Conservation (phyloP, 1,140 invertebrate species). For the Drosophila quadrilineata region DNA sequence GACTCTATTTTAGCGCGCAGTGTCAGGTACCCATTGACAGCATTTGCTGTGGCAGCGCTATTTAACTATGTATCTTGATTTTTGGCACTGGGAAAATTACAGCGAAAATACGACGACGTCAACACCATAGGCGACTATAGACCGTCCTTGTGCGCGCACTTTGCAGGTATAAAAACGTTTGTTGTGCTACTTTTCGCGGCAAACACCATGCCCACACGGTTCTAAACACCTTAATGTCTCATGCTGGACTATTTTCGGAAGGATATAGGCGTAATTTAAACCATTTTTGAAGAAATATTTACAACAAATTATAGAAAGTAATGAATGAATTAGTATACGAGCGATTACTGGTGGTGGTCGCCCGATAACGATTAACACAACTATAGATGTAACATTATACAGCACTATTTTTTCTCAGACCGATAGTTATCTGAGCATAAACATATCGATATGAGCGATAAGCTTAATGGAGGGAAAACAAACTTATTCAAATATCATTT, state of each 20-base stretch:
- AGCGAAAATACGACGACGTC: conserved; percentile 34
- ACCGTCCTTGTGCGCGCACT: conserved; percentile 32
- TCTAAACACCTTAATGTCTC: conserved; percentile 9
- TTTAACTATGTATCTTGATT: conserved; percentile 14
- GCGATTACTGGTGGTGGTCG: conserved; percentile 28
- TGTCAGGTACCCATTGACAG: conserved; percentile 2
- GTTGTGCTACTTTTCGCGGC: not conserved
- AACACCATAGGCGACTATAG: conserved; percentile 1
- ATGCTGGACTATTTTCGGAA: conserved; percentile 29
- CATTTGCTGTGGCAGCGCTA: not conserved
- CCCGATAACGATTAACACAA: not conserved
- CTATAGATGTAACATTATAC: not conserved
- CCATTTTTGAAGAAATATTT: conserved; percentile 59
- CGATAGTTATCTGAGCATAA: not conserved
- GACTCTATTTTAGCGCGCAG: conserved; percentile 5
- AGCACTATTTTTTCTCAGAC: not conserved
- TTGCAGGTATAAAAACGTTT: conserved; percentile 21
- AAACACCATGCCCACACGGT: not conserved
- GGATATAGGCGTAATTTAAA: conserved; percentile 16
- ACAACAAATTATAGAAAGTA: conserved; percentile 73
- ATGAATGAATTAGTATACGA: conserved; percentile 42
- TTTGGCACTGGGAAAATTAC: conserved; percentile 65
- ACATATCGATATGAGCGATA: not conserved
- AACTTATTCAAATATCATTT: not conserved
- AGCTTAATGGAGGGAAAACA: not conserved